Evolutionary conservation across 2,113 vertebrate species (phyloP).

Genomic region (Eira barbara): DNA sequence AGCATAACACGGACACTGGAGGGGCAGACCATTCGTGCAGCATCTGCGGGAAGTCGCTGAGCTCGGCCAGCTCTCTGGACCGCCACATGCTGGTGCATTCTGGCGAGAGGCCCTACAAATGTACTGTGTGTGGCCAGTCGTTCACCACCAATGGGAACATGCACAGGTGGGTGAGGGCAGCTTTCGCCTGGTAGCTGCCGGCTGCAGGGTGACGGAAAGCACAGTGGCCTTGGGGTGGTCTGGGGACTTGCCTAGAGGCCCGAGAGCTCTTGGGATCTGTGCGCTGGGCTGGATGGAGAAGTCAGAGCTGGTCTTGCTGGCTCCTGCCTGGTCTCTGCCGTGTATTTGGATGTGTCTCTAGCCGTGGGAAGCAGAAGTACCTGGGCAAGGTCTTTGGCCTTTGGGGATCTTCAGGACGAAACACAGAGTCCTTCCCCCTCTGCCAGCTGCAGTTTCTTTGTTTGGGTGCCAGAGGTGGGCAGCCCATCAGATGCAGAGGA

Average conservation of each 20-base stretch:
- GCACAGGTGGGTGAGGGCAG: constrained; percentile 91
- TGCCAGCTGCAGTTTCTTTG: neutral
- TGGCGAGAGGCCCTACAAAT: constrained; percentile 97
- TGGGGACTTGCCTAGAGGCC: neutral
- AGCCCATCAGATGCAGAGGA: neutral
- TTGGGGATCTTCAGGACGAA: neutral
- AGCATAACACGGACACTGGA: constrained; percentile 96
- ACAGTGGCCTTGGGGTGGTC: neutral
- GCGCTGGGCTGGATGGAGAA: neutral
- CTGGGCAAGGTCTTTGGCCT: neutral
- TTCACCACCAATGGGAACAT: constrained; percentile 99
- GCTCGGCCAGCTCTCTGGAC: constrained; percentile 97
- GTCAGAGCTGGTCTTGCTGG: neutral
- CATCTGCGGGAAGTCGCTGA: constrained; percentile 97
- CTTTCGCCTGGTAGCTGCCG: neutral
- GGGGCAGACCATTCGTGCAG: constrained; percentile 97
- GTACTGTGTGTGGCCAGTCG: constrained; percentile 94
- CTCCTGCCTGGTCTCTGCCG: neutral
- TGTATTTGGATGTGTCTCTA: neutral
- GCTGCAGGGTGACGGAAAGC: neutral
- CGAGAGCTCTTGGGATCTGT: neutral
- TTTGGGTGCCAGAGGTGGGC: constrained; percentile 1
- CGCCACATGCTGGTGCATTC: constrained; percentile 99
- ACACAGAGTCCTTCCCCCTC: neutral
- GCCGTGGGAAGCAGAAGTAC: neutral